Evolutionary conservation across 1,140 invertebrate species (phyloP).

Genomic region (Drosophila seguyi): DNA sequence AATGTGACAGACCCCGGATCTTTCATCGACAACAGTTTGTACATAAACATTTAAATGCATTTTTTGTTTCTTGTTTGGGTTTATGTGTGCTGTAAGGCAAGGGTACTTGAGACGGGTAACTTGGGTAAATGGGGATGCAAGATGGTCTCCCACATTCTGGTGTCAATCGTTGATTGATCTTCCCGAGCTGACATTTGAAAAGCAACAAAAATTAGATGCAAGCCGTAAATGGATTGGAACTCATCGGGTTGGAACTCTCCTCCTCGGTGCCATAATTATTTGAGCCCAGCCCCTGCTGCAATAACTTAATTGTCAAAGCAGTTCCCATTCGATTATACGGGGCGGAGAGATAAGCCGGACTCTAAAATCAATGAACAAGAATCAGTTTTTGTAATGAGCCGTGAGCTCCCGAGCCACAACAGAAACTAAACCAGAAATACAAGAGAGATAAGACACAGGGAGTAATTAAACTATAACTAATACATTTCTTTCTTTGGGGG

Average conservation of each 20-base stretch:
- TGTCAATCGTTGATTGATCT: slow-evolving; percentile 81
- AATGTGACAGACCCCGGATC: slow-evolving; percentile 48
- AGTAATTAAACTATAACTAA: slow-evolving; percentile 60
- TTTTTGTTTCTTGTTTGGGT: slow-evolving; percentile 38
- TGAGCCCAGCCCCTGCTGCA: not conserved
- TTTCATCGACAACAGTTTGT: slow-evolving; percentile 58
- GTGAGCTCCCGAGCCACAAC: slow-evolving; percentile 21
- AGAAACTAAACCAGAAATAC: not conserved
- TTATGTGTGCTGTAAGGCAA: slow-evolving; percentile 21
- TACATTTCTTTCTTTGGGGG: slow-evolving; percentile 4
- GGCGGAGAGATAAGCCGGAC: slow-evolving; percentile 15
- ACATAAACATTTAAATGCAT: slow-evolving; percentile 52
- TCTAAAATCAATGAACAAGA: slow-evolving; percentile 24
- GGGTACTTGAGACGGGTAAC: slow-evolving; percentile 28
- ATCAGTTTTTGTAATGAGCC: slow-evolving; percentile 18
- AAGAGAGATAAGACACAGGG: slow-evolving; percentile 24
- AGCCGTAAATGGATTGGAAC: slow-evolving; percentile 43
- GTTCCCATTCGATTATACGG: slow-evolving; percentile 16
- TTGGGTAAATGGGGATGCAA: slow-evolving; percentile 22
- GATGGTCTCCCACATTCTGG: slow-evolving; percentile 52
- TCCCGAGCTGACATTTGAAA: slow-evolving; percentile 63
- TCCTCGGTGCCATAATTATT: not conserved
- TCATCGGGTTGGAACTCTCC: not conserved
- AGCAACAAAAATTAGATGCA: slow-evolving; percentile 63
- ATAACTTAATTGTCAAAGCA: slow-evolving; percentile 20